These are phyloP conservation scores for Dinocampus coccinellae DNA, from an alignment of 2,888 invertebrate genomes.

Conservation along the genomic window DNA sequence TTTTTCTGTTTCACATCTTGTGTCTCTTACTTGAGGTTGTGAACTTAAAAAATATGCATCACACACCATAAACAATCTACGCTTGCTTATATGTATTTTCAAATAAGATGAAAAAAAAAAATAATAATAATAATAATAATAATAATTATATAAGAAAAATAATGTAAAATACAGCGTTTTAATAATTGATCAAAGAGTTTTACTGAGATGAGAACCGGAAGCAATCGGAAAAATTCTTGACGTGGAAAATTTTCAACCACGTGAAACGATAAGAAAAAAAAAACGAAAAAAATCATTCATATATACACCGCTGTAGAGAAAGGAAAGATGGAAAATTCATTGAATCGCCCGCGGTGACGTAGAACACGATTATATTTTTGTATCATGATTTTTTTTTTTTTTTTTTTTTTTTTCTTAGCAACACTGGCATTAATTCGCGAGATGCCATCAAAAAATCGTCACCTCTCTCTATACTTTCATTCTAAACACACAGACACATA, in stretches of 20 bases:
- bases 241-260: background rate
- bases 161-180: background rate
- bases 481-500: background rate
- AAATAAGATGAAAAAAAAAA: constrained; percentile 1
- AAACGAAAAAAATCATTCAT: too few relatives aligned
- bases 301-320: too few relatives aligned
- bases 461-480: constrained; percentile 23
- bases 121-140: background rate
- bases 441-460: constrained; percentile 29
- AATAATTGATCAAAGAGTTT: background rate
- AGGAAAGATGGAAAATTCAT: background rate
- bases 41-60: constrained; percentile 14
- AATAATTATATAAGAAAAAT: background rate
- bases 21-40: constrained; percentile 14
- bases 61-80: background rate
- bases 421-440: background rate
- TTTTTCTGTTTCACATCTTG: constrained; percentile 34
- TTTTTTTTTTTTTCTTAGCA: background rate
- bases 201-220: background rate
- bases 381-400: background rate
- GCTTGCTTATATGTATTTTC: too few relatives aligned
- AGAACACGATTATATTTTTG: constrained; percentile 18
- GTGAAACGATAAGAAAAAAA: background rate
- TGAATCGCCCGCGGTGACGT: constrained; percentile 19
- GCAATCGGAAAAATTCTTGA: background rate